Evolutionary conservation across 2,113 vertebrate species (phyloP), one percentile per base, ranked within the genome.

Genomic region (Callopanchax toddi): DNA sequence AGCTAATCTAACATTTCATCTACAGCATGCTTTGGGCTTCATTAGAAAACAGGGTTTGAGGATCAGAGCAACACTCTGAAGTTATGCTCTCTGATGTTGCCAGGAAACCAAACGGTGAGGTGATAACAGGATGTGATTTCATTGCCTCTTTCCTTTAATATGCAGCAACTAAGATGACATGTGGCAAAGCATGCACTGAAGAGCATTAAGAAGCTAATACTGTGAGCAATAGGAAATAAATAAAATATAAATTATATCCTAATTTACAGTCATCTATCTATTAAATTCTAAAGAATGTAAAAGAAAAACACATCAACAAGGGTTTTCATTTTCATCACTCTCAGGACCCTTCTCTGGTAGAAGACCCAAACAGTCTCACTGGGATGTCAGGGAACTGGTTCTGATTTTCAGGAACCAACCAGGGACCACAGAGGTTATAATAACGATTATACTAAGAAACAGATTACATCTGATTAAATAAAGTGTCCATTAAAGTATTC

Each of bases 81-180:
- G 76, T 71, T 45, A 64, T 39, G 54, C 34, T 71, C 62, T 37
- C 60, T 29, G 34, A 42, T 3, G 81, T 87, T 90, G 76, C 86
- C 70, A 51, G 83, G 88, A 78, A 83, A 88, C 86, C 40, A 79
- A 88, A 81, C 79, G 83, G 51, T 2, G 44, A 52, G 55, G 52
- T 45, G 61, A 78, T 78, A 79, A 84, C 86, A 89, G 88, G 88
- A 90, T 88, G 71, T 88, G 70, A 86, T 80, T 84, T 82, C 73
- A 80, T 74, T 7, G 42, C 53, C 7, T 68, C 39, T 60, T 86
- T 82, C 52, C 37, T 56, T 61, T 54, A 53, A 34, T 48, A 50
- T 74, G 54, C 60, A 62, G 60, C 64, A 50, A 37, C 58, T 37
- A 25, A 66, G n/a, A 39, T 61, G 68, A 69, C 23, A 29, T 57